phyloP scores from a whole-genome alignment of 2,113 vertebrate genomes.

The Bucco capensis region DNA sequence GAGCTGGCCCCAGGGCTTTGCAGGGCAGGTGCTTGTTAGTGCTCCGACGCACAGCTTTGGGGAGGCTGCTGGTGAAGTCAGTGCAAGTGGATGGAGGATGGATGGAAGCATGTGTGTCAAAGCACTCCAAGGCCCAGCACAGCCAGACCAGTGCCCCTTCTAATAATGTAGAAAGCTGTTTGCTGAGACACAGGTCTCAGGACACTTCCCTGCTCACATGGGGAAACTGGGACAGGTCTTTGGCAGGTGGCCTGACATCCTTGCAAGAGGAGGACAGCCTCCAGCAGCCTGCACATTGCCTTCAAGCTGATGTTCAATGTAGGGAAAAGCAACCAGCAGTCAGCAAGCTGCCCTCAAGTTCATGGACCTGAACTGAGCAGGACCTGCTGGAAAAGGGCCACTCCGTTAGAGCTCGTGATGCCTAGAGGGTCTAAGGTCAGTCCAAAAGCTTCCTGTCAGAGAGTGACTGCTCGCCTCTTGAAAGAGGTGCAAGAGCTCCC shows the following conservation, averaged over 20 bases:
- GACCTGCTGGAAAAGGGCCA: neutral
- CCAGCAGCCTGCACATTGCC: neutral
- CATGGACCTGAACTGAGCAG: neutral
- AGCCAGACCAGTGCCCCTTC: neutral
- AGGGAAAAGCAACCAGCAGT: neutral
- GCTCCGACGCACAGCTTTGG: neutral
- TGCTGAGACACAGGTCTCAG: neutral
- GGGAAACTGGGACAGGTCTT: fast-evolving
- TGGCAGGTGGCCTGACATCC: neutral
- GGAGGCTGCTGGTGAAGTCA: neutral
- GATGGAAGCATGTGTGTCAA: no score
- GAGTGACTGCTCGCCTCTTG: neutral
- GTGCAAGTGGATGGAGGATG: no score
- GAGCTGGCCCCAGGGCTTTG: neutral
- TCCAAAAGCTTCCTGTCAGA: neutral
- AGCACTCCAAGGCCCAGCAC: neutral
- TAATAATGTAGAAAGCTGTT: neutral
- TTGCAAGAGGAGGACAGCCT: neutral
- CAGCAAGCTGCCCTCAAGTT: neutral
- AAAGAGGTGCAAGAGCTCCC: neutral
- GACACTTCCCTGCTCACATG: fast-evolving
- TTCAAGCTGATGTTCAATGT: neutral
- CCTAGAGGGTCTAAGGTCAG: neutral
- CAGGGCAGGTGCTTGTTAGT: neutral
- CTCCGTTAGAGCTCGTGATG: fast-evolving